Evolutionary conservation across 2,797 vertebrate species (phyloP), one percentile per base, ranked within the genome.

Genomic region (Melanotaenia trifasciata): DNA sequence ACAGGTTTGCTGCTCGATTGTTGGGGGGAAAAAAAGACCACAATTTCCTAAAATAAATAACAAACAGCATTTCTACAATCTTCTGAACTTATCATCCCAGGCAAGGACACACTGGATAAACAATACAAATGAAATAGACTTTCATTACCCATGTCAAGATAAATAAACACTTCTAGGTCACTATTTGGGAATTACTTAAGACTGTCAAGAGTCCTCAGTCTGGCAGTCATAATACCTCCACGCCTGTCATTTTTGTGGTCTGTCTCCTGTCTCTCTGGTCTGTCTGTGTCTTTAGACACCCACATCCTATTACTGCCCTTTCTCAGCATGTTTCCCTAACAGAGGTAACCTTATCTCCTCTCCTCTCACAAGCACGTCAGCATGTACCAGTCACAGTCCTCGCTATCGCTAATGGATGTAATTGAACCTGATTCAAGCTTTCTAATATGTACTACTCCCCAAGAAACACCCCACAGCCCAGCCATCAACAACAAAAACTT

Each of bases 361-460:
- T 70, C 57, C 67, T 88, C 76, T 72, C 67, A 57, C 79, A 79
- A 72, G 64, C 79, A 81, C 63, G 68, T 69, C 69, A 70, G 83
- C 79, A 72, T 79, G 74, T 76, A 32, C 70, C 73, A 74, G 71
- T 71, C 83, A 80, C 67, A 70, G 68, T 75, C 70, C 70, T 83
- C 70, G 69, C 78, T 62, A 53, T 87, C 80, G 77, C 86, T 87
- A 87, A 85, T 89, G 85, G 84, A 80, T 81, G 86, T 88, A 84
- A 92, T 35, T 70, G 74, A 85, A 78, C 51, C 78, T 64, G 30
- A 56, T 84, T 76, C 68, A 69, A 64, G 71, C 66, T 73, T 82
- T 72, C 58, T 82, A 72, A 77, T 70, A 70, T 62, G 45, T 20
- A 8, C 58, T 35, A 35, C 66, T 63, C 66, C 64, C 77, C 61